These are phyloP conservation scores for Grantiella picta DNA, from an alignment of 2,113 vertebrate genomes.

Conservation along the genomic window DNA sequence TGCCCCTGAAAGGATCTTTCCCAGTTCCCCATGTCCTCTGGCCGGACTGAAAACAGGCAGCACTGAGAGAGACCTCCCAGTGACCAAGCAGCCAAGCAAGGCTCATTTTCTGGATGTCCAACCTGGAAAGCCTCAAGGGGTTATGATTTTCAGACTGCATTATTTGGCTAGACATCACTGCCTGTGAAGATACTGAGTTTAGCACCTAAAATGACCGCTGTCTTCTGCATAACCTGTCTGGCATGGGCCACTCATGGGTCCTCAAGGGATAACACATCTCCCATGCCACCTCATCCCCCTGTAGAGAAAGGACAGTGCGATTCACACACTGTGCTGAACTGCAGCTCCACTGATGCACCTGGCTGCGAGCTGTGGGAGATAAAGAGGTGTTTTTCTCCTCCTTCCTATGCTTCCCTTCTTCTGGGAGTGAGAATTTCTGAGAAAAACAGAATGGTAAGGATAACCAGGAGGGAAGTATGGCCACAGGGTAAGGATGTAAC, in stretches of 20 bases:
- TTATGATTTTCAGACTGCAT: neutral
- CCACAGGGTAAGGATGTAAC: neutral
- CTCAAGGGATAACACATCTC: neutral
- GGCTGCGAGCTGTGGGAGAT: neutral
- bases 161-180: neutral
- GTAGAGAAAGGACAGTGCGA: neutral
- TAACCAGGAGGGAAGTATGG: neutral
- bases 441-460: neutral
- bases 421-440: neutral
- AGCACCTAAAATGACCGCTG: neutral
- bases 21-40: neutral
- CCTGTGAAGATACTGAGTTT: neutral
- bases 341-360: neutral
- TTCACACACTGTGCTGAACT: neutral
- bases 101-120: neutral
- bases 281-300: neutral
- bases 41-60: neutral
- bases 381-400: neutral
- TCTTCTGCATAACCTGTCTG: neutral
- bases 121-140: neutral
- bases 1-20: neutral
- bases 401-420: neutral
- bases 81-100: neutral
- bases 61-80: neutral
- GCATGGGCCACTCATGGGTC: accelerated